Base-by-base conservation (phyloP, 1,140 invertebrate genomes). In the Papilio polytes region DNA sequence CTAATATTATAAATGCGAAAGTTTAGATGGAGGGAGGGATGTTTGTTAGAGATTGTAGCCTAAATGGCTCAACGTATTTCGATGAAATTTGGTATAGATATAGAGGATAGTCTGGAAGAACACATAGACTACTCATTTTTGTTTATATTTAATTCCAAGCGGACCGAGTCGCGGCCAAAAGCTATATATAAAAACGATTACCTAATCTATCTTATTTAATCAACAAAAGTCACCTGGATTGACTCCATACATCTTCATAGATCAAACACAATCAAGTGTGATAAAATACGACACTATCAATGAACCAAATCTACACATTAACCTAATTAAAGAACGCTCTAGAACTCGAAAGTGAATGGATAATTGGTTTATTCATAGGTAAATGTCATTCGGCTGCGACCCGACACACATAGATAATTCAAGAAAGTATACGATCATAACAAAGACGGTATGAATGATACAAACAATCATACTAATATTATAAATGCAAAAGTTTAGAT, bases 381-480 rank as follows among this genome's bases (percentile, higher is more conserved):
- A 76, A 76, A 76, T 76, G 74, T 76, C 74, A 76, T 76, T 76
- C 26, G 74, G 41, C 46, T 44, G 36, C 74, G 74, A 76, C 46
- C 74, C 13, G 44, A 22, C 44, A 46, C 74, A 76, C 74, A 31
- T 76, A 22, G 74, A 51, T 76, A 76, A 53, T 53, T 46, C 9
- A 26, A 53, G 44, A 51, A 74, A 74, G 74, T 76, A 74, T 48
- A 20, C n/a, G 44, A 20, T 13, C 59, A 12, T 26, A 18, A 31
- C 63, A 70, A 70, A 15, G 63, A 51, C 44, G 3, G 31, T 22
- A 51, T 4, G 36, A n/a, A 51, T 74, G 36, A 41, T 41, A 8
- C 36, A 41, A 8, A 7, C 36, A 41, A 41, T 41, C 31, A 36
- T 4, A 36, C 31, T 36, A 36, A 36, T 36, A 36, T 36, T 6